Evolutionary conservation across 2,888 invertebrate species (phyloP), one percentile per base, ranked within the genome.

Genomic region (Spodoptera littoralis): DNA sequence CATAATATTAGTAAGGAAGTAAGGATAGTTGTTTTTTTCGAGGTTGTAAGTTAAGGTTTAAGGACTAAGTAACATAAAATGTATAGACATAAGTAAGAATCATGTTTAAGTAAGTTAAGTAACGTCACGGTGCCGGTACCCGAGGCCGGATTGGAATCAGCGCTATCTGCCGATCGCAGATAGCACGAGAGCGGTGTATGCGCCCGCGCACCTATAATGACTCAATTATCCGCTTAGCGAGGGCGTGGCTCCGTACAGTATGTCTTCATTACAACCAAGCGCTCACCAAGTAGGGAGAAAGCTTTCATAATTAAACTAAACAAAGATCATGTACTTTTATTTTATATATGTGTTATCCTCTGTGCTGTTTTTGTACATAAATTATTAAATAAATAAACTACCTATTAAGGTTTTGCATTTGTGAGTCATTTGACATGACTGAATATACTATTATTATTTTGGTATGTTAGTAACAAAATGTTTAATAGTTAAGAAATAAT

Each of bases 151-250:
- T 87, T 83, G 83, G 63, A 64, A 83, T 87, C 87, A 85, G 72
- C 73, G 73, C 67, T 88, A 89, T 88, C 88, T 77, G 64, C 81
- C 82, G 89, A 92, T 91, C 89, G 80, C 72, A 85, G 89, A 89
- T 90, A 87, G 84, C 78, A 74, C 76, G 80, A 77, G 81, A 82
- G 77, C 77, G 77, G 74, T 66, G 79, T 80, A 81, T 89, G 92
- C 92, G 92, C 92, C 87, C 89, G 91, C 90, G 91, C 90, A 86
- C 80, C 85, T 85, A 89, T 95, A 95, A 95, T 95, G 94, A 91
- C 95, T 95, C 95, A 94, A 95, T 95, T 95, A 95, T 90, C 92
- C 92, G 94, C 91, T 95, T 93, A 94, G 93, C 80, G 91, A 82
- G 84, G 94, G 94, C 93, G 94, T 86, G 90, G 89, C 81, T 59